A percentile compares a stretch with the other conserved stretches of the same genome.
These are phyloP conservation scores for Gerris buenoi DNA, from an alignment of 1,140 invertebrate genomes.

Conservation along the genomic window DNA sequence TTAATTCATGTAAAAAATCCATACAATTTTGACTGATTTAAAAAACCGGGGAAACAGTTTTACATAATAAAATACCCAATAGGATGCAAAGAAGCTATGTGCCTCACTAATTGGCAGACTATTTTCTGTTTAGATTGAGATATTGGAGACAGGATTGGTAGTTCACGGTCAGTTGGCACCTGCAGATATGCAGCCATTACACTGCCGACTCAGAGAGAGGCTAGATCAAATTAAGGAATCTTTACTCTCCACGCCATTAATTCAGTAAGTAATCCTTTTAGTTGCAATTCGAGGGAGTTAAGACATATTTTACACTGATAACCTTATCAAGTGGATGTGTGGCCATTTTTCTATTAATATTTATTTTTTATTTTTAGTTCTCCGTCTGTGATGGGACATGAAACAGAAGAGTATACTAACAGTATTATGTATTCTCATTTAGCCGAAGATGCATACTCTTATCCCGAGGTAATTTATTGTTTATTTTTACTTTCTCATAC, in stretches of 20 bases:
- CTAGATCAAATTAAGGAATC: slow-evolving; percentile 58
- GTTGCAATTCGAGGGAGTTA: no score
- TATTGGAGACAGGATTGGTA: slow-evolving; percentile 62
- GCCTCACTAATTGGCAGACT: no score
- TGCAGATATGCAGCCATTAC: slow-evolving; percentile 65
- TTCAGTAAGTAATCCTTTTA: not conserved
- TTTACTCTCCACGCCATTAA: slow-evolving; percentile 12
- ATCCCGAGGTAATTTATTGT: slow-evolving; percentile 8
- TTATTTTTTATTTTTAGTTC: not conserved
- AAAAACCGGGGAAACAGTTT: no score
- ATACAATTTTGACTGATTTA: no score
- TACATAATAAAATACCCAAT: no score
- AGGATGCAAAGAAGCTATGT: no score
- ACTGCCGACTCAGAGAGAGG: slow-evolving; percentile 69
- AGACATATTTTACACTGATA: no score
- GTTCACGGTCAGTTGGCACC: slow-evolving; percentile 72
- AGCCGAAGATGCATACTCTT: slow-evolving; percentile 2
- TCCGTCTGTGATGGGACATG: not conserved
- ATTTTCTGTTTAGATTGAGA: slow-evolving; percentile 31
- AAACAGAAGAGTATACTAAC: slow-evolving; percentile 10
- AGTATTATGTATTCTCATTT: slow-evolving; percentile 11
- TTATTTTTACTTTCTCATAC: no score
- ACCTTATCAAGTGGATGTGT: no score
- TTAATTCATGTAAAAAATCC: no score
- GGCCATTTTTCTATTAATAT: not conserved